Evolutionary conservation across 1,140 invertebrate genomes (phyloP).

Genomic region (Aphis craccivora): DNA sequence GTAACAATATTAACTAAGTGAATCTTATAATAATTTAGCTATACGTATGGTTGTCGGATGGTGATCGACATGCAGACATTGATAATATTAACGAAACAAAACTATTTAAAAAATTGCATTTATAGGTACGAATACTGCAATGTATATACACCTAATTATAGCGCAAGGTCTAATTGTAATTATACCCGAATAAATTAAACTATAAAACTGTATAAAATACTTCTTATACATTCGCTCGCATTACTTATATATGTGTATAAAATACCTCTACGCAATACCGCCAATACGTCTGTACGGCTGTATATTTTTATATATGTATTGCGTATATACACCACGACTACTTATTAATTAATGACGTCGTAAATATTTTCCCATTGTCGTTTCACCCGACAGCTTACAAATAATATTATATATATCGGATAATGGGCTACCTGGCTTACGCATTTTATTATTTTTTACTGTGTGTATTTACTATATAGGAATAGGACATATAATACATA

Average conservation of each 20-base stretch:
- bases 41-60: too few species aligned
- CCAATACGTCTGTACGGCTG: background rate
- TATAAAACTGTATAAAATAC: background rate
- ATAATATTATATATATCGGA: background rate
- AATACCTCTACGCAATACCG: background rate
- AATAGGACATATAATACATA: background rate
- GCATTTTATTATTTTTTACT: conserved; percentile 24
- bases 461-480: background rate
- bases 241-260: background rate
- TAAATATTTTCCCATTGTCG: conserved; percentile 47
- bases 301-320: background rate
- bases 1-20: background rate
- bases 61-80: background rate
- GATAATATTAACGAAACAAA: background rate
- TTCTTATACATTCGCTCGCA: background rate
- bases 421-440: conserved; percentile 40
- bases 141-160: background rate
- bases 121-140: background rate
- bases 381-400: conserved; percentile 47
- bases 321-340: background rate
- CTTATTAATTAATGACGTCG: conserved; percentile 45
- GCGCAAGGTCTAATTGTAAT: background rate
- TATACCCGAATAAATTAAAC: conserved; percentile 18
- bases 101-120: background rate
- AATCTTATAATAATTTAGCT: background rate